These are phyloP conservation scores for Cheilosia grossa DNA, from an alignment of 2,888 invertebrate species.

Conservation along the genomic window DNA sequence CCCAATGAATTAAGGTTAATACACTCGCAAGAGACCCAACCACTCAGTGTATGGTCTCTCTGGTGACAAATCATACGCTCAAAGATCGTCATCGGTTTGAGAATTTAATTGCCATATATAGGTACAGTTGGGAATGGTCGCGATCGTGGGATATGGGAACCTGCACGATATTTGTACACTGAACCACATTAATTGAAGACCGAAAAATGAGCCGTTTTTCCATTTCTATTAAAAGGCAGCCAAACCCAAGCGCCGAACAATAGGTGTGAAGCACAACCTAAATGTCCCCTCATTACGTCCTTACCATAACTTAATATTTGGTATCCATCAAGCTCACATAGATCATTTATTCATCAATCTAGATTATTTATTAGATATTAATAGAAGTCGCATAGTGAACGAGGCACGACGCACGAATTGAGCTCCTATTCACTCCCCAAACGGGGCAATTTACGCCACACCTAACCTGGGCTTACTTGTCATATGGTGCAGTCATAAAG, in stretches of 20 bases:
- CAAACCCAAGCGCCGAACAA: not conserved
- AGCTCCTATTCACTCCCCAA: constrained; percentile 37
- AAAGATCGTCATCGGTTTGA: constrained; percentile 56
- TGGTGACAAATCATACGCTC: constrained; percentile 66
- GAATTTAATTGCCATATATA: constrained; percentile 67
- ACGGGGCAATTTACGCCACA: constrained; percentile 44
- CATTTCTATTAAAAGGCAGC: not conserved
- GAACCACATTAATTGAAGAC: constrained; percentile 15
- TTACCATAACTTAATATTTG: constrained; percentile 12
- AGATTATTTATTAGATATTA: constrained; percentile 53
- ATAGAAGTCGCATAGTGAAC: constrained; percentile 17
- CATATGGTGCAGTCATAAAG: constrained; percentile 45
- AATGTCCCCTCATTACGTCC: constrained; percentile 6
- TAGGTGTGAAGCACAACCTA: constrained; percentile 6
- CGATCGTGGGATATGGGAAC: constrained; percentile 44
- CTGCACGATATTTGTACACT: constrained; percentile 24
- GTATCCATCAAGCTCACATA: constrained; percentile 14
- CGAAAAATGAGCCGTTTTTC: not conserved
- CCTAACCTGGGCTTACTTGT: constrained; percentile 51
- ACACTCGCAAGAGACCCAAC: constrained; percentile 29
- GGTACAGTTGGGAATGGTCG: constrained; percentile 47
- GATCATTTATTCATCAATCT: constrained; percentile 66
- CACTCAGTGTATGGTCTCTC: constrained; percentile 33
- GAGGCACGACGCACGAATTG: constrained; percentile 34
- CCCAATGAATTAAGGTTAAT: constrained; percentile 58